Base-by-base conservation (phyloP, 2,797 vertebrate genomes). In the Nothura maculosa region DNA sequence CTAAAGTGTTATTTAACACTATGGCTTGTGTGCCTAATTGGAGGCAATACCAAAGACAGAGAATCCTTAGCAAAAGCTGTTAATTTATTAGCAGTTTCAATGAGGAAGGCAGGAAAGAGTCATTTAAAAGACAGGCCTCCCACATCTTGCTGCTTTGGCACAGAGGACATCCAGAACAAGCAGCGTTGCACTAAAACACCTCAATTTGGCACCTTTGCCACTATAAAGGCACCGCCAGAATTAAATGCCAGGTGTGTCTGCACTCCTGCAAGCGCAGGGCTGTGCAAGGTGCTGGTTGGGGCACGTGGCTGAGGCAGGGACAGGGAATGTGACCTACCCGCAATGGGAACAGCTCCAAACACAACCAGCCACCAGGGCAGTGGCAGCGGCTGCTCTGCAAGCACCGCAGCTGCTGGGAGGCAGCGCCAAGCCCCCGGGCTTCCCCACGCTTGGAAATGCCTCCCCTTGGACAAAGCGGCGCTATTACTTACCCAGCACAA, bases 161-260 rank as follows among this genome's bases (percentile, higher is more conserved):
- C 63, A 81, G 48, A 24, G 63, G 11, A 74, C 6, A 36, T 0
- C 13, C 5, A 16, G 22, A 47, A 5, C 60, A 48, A 52, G 70
- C 38, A 86, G 28, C 68, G 67, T 17, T 76, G 32, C 48, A 36
- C 57, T 82, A 63, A 62, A 69, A 82, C 40, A 66, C 4, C 61
- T 25, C 34, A 40, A 43, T 43, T 69, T 78, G 0, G 4, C 61
- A 50, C 13, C 54, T 70, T 63, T 81, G 57, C 55, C 57, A 60
- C 61, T 67, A 6, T 17, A 85, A 92, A 57, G 34, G 28, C 77
- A 22, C 27, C 80, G 82, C 38, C 66, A 79, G 60, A 93, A 81
- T 47, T 55, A 92, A 87, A 94, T 92, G 75, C 89, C 83, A 88
- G 32, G n/a, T 48, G 24, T 4, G 18, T 19, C 82, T 62, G 30